Evolutionary conservation across 2,113 vertebrate species (phyloP).

Genomic region (Gyps fulvus): DNA sequence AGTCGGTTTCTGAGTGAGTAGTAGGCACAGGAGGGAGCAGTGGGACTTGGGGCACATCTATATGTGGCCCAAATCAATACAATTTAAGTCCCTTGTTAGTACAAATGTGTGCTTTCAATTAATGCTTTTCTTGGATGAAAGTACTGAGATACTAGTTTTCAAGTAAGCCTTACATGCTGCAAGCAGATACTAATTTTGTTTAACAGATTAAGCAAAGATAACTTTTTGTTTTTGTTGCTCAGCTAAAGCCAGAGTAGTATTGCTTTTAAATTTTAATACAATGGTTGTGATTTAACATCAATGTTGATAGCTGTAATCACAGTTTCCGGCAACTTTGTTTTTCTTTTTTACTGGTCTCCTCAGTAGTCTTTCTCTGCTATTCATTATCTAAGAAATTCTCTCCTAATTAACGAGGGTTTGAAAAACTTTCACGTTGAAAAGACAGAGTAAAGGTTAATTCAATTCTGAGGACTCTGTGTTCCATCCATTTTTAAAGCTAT

Average conservation of each 20-base stretch:
- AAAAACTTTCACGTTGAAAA: background rate
- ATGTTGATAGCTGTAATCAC: background rate
- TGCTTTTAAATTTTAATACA: background rate
- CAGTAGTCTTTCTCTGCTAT: background rate
- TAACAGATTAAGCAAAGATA: background rate
- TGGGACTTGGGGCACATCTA: background rate
- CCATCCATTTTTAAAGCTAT: background rate
- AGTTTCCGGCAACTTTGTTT: background rate
- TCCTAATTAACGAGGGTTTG: background rate
- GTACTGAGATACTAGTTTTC: background rate
- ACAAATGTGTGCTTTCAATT: background rate
- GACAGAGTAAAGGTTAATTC: background rate
- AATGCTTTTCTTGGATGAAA: background rate
- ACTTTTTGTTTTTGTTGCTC: background rate
- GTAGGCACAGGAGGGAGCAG: background rate
- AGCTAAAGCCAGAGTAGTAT: background rate
- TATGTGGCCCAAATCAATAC: background rate
- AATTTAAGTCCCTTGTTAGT: background rate
- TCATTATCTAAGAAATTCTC: background rate
- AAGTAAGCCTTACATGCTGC: background rate
- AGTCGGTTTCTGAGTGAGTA: background rate
- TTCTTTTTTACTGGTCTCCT: background rate
- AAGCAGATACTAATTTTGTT: background rate
- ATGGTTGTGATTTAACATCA: background rate
- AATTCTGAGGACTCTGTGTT: background rate